These are phyloP conservation scores for Trogon melanurus DNA, from an alignment of 2,113 vertebrate genomes.

Conservation along the genomic window DNA sequence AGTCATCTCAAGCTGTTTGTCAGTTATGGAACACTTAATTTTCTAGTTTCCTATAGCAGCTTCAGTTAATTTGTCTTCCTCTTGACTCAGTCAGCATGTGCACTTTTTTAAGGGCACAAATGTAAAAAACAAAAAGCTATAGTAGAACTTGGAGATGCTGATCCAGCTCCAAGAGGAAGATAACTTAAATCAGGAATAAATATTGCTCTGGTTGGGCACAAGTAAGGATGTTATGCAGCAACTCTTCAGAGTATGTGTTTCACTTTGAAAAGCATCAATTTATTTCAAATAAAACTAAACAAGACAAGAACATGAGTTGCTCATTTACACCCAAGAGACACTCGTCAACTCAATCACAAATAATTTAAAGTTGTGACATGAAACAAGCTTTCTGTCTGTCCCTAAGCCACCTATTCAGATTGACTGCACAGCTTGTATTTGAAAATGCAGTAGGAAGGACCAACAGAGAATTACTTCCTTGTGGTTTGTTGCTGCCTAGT, in stretches of 20 bases:
- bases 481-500: neutral
- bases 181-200: slow-evolving; percentile 29
- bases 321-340: neutral
- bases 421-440: neutral
- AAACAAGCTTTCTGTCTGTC: neutral
- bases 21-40: slow-evolving; percentile 41
- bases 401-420: neutral
- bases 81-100: neutral
- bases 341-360: neutral
- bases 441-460: neutral
- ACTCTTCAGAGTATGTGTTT: neutral
- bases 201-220: neutral
- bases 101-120: neutral
- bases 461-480: neutral
- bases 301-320: neutral
- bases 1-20: slow-evolving; percentile 39
- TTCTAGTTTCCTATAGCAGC: slow-evolving; percentile 49
- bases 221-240: neutral
- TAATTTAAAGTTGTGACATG: neutral
- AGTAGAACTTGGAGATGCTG: neutral
- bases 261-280: neutral
- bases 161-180: neutral
- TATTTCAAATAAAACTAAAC: neutral
- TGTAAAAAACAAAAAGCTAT: neutral
- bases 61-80: slow-evolving; percentile 36